Conservation (phyloP, 2,888 invertebrate genomes). For the Aricia artaxerxes region DNA sequence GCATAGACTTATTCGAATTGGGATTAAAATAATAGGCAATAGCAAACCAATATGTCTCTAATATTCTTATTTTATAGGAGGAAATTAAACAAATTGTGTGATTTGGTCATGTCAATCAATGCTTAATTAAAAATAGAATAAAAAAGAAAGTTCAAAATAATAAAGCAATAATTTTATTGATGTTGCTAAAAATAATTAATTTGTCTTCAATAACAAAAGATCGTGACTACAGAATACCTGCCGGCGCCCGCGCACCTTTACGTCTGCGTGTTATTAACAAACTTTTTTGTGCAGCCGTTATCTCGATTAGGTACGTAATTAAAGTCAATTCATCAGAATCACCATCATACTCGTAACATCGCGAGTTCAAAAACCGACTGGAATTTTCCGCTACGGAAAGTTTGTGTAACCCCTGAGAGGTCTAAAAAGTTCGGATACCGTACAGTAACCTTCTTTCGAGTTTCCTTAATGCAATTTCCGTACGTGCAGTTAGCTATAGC, state of each 20-base stretch:
- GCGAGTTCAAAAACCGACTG: conserved; percentile 10
- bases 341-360: neutral
- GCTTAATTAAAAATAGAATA: too few species aligned
- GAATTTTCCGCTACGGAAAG: neutral
- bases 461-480: neutral
- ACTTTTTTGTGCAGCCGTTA: conserved; percentile 2
- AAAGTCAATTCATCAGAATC: conserved; percentile 10
- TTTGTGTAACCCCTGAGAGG: neutral
- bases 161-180: too few species aligned
- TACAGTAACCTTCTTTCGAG: neutral
- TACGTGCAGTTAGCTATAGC: neutral
- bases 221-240: neutral
- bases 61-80: too few species aligned
- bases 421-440: conserved; percentile 1
- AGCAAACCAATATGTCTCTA: too few species aligned
- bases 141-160: too few species aligned
- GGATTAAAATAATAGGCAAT: too few species aligned
- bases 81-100: too few species aligned
- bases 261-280: neutral
- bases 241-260: neutral
- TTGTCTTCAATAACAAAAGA: too few species aligned
- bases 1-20: too few species aligned
- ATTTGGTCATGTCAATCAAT: too few species aligned
- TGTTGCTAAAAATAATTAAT: too few species aligned
- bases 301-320: neutral